Evolutionary conservation across 2,797 vertebrate species (phyloP).

Genomic region (Miichthys miiuy): DNA sequence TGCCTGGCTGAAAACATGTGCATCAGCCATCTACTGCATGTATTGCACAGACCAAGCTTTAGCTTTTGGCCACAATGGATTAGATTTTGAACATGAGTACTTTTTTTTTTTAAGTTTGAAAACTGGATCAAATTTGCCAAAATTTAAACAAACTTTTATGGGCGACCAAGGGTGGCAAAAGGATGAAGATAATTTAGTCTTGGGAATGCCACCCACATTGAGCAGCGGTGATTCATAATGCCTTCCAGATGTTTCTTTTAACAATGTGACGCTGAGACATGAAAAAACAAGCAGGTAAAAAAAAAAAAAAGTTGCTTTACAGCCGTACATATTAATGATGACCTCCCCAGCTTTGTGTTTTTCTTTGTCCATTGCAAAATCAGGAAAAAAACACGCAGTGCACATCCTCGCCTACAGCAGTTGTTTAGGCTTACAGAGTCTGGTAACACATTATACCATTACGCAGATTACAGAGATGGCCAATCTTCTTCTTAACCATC

Average conservation of each 20-base stretch:
- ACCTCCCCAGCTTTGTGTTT: neutral
- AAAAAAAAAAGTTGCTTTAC: neutral
- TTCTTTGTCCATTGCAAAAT: slow-evolving; percentile 9
- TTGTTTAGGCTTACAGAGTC: slow-evolving; percentile 38
- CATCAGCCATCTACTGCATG: neutral
- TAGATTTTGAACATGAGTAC: neutral
- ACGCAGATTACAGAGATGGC: slow-evolving; percentile 63
- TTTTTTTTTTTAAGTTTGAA: neutral
- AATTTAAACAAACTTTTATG: slow-evolving; percentile 45
- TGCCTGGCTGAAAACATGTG: neutral
- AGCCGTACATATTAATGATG: neutral
- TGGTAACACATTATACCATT: slow-evolving; percentile 52
- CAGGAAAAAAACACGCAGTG: neutral
- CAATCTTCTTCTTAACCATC: slow-evolving; percentile 58
- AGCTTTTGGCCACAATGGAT: neutral
- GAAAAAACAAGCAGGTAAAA: slow-evolving; percentile 64
- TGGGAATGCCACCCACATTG: slow-evolving; percentile 75
- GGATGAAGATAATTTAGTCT: slow-evolving; percentile 65
- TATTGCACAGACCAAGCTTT: neutral
- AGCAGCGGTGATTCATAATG: slow-evolving; percentile 70
- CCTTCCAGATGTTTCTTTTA: slow-evolving; percentile 74
- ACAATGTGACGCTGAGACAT: slow-evolving; percentile 48
- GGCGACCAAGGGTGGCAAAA: slow-evolving; percentile 42
- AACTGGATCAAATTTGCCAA: slow-evolving; percentile 25
- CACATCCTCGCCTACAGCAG: neutral